Conservation (phyloP, 2,888 invertebrate genomes). For the Phrixothrix hirtus region DNA sequence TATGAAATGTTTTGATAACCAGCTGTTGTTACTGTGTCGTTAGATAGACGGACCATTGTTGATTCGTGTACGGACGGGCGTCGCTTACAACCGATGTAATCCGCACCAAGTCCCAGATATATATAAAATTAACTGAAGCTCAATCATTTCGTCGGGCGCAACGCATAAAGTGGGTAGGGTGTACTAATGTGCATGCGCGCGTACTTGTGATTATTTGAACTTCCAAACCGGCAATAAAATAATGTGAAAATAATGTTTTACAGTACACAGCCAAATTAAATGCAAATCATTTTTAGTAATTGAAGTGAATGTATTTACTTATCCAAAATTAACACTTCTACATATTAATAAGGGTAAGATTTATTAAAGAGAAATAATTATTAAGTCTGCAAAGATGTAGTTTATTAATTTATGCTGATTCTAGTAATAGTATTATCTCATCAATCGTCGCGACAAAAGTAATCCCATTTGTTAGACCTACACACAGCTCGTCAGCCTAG, state of each 20-base stretch:
- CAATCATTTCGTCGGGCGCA: constrained; percentile 42
- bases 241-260: no score
- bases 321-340: no score
- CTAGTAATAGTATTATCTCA: constrained; percentile 9
- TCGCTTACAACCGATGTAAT: constrained; percentile 26
- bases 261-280: no score
- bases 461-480: constrained; percentile 30
- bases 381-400: no score
- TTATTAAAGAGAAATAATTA: no score
- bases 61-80: constrained; percentile 16
- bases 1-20: not conserved
- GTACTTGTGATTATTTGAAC: no score
- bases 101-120: constrained; percentile 51
- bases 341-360: no score
- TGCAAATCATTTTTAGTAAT: no score
- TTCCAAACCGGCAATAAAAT: no score
- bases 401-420: constrained; percentile 2
- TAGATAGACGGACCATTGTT: constrained; percentile 1
- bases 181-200: constrained; percentile 36
- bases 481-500: constrained; percentile 35
- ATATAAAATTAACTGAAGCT: constrained; percentile 56
- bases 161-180: constrained; percentile 30
- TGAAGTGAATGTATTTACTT: no score
- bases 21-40: not conserved
- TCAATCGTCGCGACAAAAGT: constrained; percentile 27